Evolutionary conservation across 2,888 invertebrate genomes (phyloP), one percentile per base, ranked within the genome.

Genomic region (Orchesella flavescens): DNA sequence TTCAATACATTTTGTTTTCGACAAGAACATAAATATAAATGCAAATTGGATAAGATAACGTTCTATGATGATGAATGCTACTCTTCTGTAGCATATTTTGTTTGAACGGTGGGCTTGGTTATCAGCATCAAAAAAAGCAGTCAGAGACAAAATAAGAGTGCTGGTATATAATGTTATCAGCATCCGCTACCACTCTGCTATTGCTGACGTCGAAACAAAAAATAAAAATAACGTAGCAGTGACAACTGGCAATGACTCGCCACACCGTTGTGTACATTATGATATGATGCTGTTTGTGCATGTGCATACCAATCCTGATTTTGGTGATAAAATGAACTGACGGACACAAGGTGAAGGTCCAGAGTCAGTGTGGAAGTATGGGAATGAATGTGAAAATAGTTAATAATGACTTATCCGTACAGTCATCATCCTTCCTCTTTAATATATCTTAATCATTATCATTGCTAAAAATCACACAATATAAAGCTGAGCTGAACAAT

Each of bases 341-440:
- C 59, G 81, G 68, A 21, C 81, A 74, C 81, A 74, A 81, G 81
- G 81, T 81, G 74, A 81, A 81, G 74, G 74, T 74, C 74, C 81
- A 72, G 72, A 5, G 1, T 57, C 21, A 61, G 61, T 7, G 49
- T 49, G n/a, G 15, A 61, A 61, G 44, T 59, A 21, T 10, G 21
- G 17, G 10, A 19, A 59, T 10, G 12, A 59, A 1, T 59, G 59
- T 19, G 19, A 49, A 49, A 49, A 49, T 49, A 23, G 10, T 7
- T 57, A 57, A 34, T 34, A 34, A 34, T 34, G 34, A 34, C 19
- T 57, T 19, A 63, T 34, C 19, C 24, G 49, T 75, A 55, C 34
- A 12, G 55, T 63, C 65, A 73, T 73, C 53, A 23, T 73, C 46
- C 63, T 63, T 23, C 59, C 44, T 12, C 49, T 34, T 72, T 24